A percentile compares a stretch with the other conserved stretches of the same genome.
phyloP scores from a whole-genome alignment of 2,797 vertebrate genomes.

The Sternotherus odoratus region DNA sequence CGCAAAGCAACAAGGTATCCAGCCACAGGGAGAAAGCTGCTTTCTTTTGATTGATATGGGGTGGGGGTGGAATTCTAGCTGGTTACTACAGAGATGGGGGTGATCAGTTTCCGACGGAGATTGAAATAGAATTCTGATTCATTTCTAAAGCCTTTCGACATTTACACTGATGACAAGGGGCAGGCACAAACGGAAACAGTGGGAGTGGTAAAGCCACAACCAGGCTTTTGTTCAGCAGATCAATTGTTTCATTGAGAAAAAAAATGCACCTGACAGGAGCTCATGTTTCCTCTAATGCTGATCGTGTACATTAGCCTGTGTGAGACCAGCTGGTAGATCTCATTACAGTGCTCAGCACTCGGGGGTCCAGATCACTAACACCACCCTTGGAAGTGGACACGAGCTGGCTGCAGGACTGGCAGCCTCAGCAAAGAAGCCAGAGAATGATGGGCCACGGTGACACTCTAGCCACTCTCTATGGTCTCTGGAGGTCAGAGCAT shows the following conservation, averaged over 20 bases:
- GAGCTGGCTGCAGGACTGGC: background rate
- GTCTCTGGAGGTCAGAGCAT: background rate
- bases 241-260: background rate
- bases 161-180: slow-evolving; percentile 41
- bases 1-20: rapidly evolving
- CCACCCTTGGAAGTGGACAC: background rate
- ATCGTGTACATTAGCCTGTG: slow-evolving; percentile 28
- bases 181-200: slow-evolving; percentile 37
- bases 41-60: background rate
- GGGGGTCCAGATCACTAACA: background rate
- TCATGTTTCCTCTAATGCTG: slow-evolving; percentile 11
- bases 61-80: background rate
- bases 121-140: slow-evolving; percentile 52
- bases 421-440: background rate
- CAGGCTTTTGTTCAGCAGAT: background rate
- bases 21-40: background rate
- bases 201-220: background rate
- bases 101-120: background rate
- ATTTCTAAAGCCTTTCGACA: slow-evolving; percentile 65
- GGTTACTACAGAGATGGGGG: background rate
- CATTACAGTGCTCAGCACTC: background rate
- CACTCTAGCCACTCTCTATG: background rate
- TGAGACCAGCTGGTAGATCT: background rate
- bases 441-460: background rate
- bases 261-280: slow-evolving; percentile 6